Base-by-base conservation (phyloP, 30 jellyfish, hydroid and myxozoan genomes). In the Aurelia aurita complex sp. Pacific region DNA sequence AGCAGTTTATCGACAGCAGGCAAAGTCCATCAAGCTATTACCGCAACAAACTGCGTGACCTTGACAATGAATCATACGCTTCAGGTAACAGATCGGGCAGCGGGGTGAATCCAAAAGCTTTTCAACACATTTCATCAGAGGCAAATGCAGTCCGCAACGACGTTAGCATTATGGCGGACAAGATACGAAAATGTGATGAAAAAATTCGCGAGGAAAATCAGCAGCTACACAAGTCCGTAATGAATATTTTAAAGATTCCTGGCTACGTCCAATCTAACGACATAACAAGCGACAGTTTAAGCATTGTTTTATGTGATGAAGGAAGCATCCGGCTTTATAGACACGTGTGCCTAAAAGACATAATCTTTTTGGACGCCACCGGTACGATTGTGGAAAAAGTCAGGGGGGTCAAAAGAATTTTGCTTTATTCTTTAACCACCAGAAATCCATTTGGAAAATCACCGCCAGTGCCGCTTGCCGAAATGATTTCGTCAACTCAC, bases 101-200 rank as follows among this genome's bases (percentile, higher is more conserved):
- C 53, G 80, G 80, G 0, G 80, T 69, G 4, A 69, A 53, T 15
- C 80, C 80, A 11, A 69, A 69, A 32, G 80, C 66, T 14, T 69
- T 32, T 17, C 80, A 69, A 36, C 17, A 69, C 12, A 69, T 2
- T 0, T 2, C 80, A 4, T 40, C 46, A 4, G 80, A 69, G 12
- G 66, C 80, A 32, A 36, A 50, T 40, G 80, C 80, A 34, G n/a
- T n/a, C n/a, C 3, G 63, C 29, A 69, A 69, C 63, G 2, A 69
- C 12, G 34, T 69, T 50, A n/a, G 63, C 32, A 18, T 38, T 3
- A 8, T 69, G 60, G 60, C n/a, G 23, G 62, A 32, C 29, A 23
- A 23, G 29, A 23, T 23, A 23, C 29, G 29, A 23, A 23, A 23
- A 23, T 23, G 29, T 23, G 29, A 23, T 23, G 29, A 23, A 23